A percentile compares a stretch with the other conserved stretches of the same genome.
phyloP scores from a whole-genome alignment of 2,888 invertebrate species.

The Lobophora halterata region DNA sequence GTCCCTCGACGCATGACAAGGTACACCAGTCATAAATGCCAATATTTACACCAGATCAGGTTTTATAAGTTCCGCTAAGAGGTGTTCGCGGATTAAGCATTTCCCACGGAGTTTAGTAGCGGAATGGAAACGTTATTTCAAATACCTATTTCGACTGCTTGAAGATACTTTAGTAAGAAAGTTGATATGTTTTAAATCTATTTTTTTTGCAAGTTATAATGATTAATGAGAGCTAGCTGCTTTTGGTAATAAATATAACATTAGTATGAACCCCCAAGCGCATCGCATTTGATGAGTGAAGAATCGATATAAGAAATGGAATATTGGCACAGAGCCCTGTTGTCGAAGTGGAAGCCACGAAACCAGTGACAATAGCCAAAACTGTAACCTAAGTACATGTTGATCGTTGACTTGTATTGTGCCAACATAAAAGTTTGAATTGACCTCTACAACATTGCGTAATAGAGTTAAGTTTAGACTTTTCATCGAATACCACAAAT shows the following conservation, averaged over 20 bases:
- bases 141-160: constrained; percentile 2
- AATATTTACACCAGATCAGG: no score
- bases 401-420: not conserved
- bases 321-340: constrained; percentile 16
- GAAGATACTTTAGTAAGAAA: not conserved
- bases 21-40: no score
- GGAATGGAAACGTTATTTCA: constrained; percentile 1
- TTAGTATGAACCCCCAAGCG: not conserved
- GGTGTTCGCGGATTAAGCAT: not conserved
- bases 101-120: not conserved
- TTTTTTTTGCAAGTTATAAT: constrained; percentile 2
- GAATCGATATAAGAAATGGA: constrained; percentile 17
- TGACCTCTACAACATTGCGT: not conserved
- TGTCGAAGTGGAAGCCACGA: constrained; percentile 6
- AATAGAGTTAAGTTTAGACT: not conserved
- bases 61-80: no score
- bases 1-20: no score
- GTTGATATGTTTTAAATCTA: not conserved
- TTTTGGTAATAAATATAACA: not conserved
- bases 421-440: not conserved
- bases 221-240: no score
- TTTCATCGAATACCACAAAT: not conserved
- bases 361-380: constrained; percentile 13
- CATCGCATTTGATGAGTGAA: constrained; percentile 4
- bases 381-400: constrained; percentile 2